phyloP scores from a whole-genome alignment of 2,888 invertebrate species.

The Harpalus rufipes region DNA sequence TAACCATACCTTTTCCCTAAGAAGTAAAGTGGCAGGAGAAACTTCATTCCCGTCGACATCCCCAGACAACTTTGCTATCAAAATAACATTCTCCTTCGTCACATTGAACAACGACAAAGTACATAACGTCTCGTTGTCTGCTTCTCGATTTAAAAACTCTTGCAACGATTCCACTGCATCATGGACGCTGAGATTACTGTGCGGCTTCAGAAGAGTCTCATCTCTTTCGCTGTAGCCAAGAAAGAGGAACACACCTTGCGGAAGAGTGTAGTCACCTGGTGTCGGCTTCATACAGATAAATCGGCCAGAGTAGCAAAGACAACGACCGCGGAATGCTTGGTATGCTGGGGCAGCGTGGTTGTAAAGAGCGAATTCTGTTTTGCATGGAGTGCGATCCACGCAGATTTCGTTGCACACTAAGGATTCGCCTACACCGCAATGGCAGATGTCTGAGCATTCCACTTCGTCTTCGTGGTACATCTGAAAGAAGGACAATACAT shows the following conservation, averaged over 20 bases:
- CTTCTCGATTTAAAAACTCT: conserved; percentile 86
- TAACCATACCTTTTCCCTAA: conserved; percentile 84
- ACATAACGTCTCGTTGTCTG: conserved; percentile 90
- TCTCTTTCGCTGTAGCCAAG: conserved; percentile 95
- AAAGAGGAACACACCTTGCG: conserved; percentile 92
- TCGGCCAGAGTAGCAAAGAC: conserved; percentile 93
- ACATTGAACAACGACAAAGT: conserved; percentile 91
- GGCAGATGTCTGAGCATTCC: conserved; percentile 94
- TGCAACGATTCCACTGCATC: conserved; percentile 91
- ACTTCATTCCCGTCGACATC: conserved; percentile 82
- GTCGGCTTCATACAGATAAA: conserved; percentile 95
- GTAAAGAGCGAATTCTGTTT: conserved; percentile 92
- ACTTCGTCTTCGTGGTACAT: conserved; percentile 91
- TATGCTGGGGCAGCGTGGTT: conserved; percentile 94
- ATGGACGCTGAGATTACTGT: conserved; percentile 90
- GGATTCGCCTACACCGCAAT: conserved; percentile 88
- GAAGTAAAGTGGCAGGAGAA: conserved; percentile 83
- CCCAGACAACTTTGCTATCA: conserved; percentile 87
- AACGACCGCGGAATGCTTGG: conserved; percentile 92
- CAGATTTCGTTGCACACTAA: conserved; percentile 93
- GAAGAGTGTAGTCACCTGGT: conserved; percentile 86
- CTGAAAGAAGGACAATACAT: conserved; percentile 75
- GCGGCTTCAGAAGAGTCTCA: conserved; percentile 87
- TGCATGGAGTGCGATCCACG: conserved; percentile 91
- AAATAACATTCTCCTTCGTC: conserved; percentile 92